Conservation (phyloP, 2,888 invertebrate genomes). For the Parnassius mnemosyne region DNA sequence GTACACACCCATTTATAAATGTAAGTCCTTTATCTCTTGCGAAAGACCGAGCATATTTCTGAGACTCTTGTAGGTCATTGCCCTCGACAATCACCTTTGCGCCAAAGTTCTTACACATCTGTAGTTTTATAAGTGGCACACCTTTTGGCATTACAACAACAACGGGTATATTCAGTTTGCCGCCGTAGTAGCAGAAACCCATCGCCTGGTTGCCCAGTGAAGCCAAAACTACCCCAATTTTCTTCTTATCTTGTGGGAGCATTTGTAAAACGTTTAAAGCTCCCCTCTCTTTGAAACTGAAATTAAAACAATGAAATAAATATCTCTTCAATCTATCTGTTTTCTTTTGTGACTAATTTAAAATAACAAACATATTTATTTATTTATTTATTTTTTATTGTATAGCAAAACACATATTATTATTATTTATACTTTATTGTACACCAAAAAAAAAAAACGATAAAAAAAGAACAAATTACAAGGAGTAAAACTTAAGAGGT, state of each 20-base stretch:
- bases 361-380: too few relatives aligned
- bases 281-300: constrained; percentile 87
- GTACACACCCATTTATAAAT: constrained; percentile 83
- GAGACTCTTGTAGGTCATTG: constrained; percentile 80
- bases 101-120: constrained; percentile 81
- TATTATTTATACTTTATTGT: too few relatives aligned
- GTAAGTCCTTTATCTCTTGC: constrained; percentile 80
- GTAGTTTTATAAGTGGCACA: constrained; percentile 84
- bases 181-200: constrained; percentile 84
- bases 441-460: too few relatives aligned
- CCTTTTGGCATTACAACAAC: constrained; percentile 85
- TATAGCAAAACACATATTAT: too few relatives aligned
- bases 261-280: constrained; percentile 82
- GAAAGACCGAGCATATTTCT: constrained; percentile 80
- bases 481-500: too few relatives aligned
- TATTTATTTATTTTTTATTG: too few relatives aligned
- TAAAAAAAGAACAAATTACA: too few relatives aligned
- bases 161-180: constrained; percentile 79
- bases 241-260: constrained; percentile 79
- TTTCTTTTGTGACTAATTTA: too few relatives aligned
- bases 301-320: not conserved
- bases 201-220: constrained; percentile 87
- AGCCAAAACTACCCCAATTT: constrained; percentile 83
- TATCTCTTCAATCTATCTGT: too few relatives aligned
- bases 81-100: constrained; percentile 85